These are phyloP conservation scores for Reticulitermes lucifugus DNA, from an alignment of 2,888 invertebrate species.

Conservation along the genomic window DNA sequence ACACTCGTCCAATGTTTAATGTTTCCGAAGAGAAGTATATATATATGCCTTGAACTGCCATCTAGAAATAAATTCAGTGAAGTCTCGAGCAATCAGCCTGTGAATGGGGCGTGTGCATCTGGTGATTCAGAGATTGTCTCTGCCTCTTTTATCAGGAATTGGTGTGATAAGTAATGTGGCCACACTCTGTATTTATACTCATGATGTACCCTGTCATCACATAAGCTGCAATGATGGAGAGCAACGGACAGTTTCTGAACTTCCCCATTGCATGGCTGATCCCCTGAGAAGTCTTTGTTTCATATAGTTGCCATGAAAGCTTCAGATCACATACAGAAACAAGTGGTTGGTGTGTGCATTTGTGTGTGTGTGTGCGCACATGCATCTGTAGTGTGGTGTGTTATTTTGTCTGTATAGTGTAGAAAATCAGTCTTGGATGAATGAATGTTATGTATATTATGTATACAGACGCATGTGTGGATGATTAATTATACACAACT, in stretches of 20 bases:
- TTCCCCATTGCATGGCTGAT: too few species aligned
- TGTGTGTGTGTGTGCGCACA: neutral
- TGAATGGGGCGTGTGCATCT: too few species aligned
- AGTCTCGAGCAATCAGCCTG: too few species aligned
- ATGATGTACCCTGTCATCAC: too few species aligned
- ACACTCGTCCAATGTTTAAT: conserved; percentile 40
- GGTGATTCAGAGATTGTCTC: too few species aligned
- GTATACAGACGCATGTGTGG: neutral
- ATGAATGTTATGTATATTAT: neutral
- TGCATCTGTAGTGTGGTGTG: conserved; percentile 17
- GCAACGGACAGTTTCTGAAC: too few species aligned
- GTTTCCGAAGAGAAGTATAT: conserved; percentile 33
- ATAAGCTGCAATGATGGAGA: too few species aligned
- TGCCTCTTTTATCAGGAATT: too few species aligned
- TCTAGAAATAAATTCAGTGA: neutral
- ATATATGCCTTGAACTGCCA: conserved; percentile 39
- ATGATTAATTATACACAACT: neutral
- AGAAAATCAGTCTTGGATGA: neutral
- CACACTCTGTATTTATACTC: too few species aligned
- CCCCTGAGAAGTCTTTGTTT: too few species aligned
- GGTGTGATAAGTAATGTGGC: too few species aligned
- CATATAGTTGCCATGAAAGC: too few species aligned
- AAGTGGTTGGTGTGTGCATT: conserved; percentile 9
- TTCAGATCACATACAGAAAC: neutral
- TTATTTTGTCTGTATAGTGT: conserved; percentile 18